phyloP scores from a whole-genome alignment of 1,140 invertebrate genomes.

The Trinorchestia longiramus region DNA sequence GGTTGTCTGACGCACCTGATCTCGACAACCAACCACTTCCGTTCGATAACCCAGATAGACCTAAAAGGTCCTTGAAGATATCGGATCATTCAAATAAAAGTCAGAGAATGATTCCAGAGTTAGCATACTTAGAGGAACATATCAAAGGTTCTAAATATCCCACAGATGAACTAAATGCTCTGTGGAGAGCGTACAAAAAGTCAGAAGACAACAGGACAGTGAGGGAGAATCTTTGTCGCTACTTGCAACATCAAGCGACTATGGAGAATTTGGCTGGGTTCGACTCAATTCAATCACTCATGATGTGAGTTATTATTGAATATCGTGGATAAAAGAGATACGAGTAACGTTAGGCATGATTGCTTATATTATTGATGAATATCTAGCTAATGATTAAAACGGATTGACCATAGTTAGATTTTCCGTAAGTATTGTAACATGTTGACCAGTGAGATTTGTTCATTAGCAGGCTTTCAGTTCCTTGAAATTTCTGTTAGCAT shows the following conservation, averaged over 20 bases:
- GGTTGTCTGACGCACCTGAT: conserved; percentile 25
- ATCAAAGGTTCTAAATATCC: background rate
- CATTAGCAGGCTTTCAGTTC: background rate
- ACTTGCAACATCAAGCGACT: background rate
- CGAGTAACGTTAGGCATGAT: background rate
- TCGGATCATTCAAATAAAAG: background rate
- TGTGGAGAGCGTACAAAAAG: conserved; percentile 3
- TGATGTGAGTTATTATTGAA: background rate
- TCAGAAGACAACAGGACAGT: background rate
- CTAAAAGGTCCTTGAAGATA: background rate
- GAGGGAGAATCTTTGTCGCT: background rate
- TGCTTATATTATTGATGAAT: background rate
- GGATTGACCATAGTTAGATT: background rate
- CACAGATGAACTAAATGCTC: background rate
- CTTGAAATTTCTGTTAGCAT: background rate
- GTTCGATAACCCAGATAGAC: background rate
- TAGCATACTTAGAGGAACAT: background rate
- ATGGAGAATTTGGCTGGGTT: background rate
- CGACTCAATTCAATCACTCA: background rate
- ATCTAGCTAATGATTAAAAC: background rate
- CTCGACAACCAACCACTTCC: background rate
- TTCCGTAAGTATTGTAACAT: background rate
- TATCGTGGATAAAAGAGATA: no score
- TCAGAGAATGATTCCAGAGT: background rate
- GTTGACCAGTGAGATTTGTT: background rate